These are phyloP conservation scores for Furcula furcula DNA, from an alignment of 2,888 invertebrate species.

Conservation along the genomic window DNA sequence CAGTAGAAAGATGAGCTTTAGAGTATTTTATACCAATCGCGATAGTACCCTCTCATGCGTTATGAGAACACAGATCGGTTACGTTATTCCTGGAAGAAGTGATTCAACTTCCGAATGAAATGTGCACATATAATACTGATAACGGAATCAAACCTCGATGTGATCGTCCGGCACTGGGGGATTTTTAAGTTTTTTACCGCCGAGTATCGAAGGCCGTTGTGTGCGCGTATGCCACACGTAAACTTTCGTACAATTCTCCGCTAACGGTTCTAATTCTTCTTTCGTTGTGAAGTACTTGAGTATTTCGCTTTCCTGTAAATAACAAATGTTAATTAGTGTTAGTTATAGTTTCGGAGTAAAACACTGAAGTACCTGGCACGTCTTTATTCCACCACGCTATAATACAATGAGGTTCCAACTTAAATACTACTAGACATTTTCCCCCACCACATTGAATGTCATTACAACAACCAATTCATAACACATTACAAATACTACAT, in stretches of 20 bases:
- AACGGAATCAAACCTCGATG: conserved; percentile 62
- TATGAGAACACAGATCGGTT: background rate
- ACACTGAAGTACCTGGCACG: too few species aligned
- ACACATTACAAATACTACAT: too few species aligned
- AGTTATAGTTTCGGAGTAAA: too few species aligned
- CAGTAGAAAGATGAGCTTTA: too few species aligned
- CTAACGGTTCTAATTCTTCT: conserved; percentile 93
- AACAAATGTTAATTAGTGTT: background rate
- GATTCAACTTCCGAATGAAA: background rate
- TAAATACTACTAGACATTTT: too few species aligned
- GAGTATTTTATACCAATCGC: background rate
- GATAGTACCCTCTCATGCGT: background rate
- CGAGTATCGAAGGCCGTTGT: conserved; percentile 90
- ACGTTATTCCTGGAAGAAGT: background rate
- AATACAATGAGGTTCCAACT: too few species aligned
- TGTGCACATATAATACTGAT: conserved; percentile 5
- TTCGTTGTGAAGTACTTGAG: conserved; percentile 86
- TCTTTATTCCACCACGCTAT: too few species aligned
- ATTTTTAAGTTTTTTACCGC: conserved; percentile 82
- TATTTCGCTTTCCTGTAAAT: conserved; percentile 88
- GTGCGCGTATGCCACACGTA: conserved; percentile 99
- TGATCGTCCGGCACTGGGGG: conserved; percentile 61
- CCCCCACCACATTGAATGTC: too few species aligned
- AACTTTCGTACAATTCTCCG: conserved; percentile 95
- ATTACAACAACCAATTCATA: too few species aligned